phyloP scores from a whole-genome alignment of 1,140 invertebrate species.

The Patella vulgata region DNA sequence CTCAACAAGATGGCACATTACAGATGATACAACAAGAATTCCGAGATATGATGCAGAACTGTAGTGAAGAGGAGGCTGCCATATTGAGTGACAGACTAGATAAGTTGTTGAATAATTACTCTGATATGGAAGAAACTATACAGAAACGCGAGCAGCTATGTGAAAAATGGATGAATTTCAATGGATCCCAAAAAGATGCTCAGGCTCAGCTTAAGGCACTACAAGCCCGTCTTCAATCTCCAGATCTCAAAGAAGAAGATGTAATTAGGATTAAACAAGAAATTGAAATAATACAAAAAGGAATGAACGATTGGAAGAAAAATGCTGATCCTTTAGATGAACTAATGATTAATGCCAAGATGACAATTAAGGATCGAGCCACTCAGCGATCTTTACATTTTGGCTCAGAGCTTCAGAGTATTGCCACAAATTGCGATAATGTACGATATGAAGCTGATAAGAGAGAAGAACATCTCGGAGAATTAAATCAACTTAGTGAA shows the following conservation, averaged over 20 bases:
- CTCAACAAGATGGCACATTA: conserved; percentile 52
- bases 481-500: conserved; percentile 49
- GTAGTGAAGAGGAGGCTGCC: conserved; percentile 77
- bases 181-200: conserved; percentile 81
- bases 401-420: conserved; percentile 50
- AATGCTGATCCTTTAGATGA: conserved; percentile 51
- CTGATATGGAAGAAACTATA: conserved; percentile 68
- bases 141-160: conserved; percentile 80
- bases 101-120: conserved; percentile 78
- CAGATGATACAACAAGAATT: conserved; percentile 76
- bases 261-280: conserved; percentile 51
- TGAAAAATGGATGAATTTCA: conserved; percentile 85
- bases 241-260: conserved; percentile 71
- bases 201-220: conserved; percentile 82
- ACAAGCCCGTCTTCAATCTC: conserved; percentile 80
- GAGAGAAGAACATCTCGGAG: conserved; percentile 54
- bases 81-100: conserved; percentile 80
- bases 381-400: conserved; percentile 58
- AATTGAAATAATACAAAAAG: conserved; percentile 46
- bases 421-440: conserved; percentile 49
- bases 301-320: conserved; percentile 50
- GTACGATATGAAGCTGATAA: conserved; percentile 43
- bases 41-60: conserved; percentile 77
- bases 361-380: conserved; percentile 59
- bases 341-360: conserved; percentile 50